Percentiles rank a stretch among this genome's conserved stretches.
phyloP scores from a whole-genome alignment of 2,113 vertebrate species.

The Notothenia coriiceps region DNA sequence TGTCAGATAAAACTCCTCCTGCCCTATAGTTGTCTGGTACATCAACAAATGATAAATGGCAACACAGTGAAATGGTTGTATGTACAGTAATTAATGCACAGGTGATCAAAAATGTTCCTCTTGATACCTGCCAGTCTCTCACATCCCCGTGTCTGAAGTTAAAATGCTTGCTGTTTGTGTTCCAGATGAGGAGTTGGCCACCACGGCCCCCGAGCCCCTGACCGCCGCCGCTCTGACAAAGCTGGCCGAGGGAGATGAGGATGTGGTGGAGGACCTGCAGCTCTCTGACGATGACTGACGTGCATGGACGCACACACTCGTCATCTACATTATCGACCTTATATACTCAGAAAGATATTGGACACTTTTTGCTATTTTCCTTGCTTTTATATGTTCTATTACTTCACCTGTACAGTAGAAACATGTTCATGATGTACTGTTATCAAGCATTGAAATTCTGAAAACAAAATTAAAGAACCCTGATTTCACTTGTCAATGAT shows the following conservation, averaged over 20 bases:
- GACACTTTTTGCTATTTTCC: constrained; percentile 18
- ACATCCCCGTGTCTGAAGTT: not conserved
- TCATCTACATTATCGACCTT: not conserved
- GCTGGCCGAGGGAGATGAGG: constrained; percentile 89
- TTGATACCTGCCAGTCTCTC: not conserved
- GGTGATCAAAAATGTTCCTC: not conserved
- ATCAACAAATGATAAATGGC: too few relatives aligned
- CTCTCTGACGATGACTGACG: constrained; percentile 90
- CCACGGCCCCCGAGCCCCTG: constrained; percentile 77
- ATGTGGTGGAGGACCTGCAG: constrained; percentile 91
- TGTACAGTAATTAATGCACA: too few relatives aligned
- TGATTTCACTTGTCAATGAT: not conserved
- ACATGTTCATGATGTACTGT: constrained; percentile 49
- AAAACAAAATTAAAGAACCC: constrained; percentile 7
- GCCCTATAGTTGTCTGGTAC: too few relatives aligned
- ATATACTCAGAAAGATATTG: constrained; percentile 17
- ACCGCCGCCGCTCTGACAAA: constrained; percentile 83
- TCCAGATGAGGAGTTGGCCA: constrained; percentile 60
- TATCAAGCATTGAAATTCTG: constrained; percentile 37
- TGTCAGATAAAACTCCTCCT: too few relatives aligned
- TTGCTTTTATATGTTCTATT: constrained; percentile 41
- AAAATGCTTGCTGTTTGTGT: constrained; percentile 37
- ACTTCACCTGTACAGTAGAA: constrained; percentile 57
- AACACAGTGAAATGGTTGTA: too few relatives aligned
- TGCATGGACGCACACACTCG: not conserved